Conservation (phyloP, 2,888 invertebrate species). For the Oegoconia quadripuncta region DNA sequence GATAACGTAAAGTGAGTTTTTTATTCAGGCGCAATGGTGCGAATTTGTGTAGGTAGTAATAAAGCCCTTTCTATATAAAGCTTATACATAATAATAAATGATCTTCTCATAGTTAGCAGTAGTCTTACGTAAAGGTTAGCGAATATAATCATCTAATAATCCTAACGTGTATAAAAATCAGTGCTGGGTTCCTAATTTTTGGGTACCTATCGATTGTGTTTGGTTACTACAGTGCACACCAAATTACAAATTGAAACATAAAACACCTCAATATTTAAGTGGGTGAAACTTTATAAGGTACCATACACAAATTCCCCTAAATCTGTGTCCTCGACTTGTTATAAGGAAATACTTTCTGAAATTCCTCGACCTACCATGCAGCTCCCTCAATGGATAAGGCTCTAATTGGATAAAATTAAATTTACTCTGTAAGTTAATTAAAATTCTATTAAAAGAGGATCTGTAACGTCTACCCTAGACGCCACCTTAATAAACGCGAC, state of each 20-base stretch:
- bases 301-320: conserved; percentile 77
- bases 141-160: conserved; percentile 5
- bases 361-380: conserved; percentile 63
- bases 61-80: conserved; percentile 43
- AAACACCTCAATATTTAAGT: conserved; percentile 55
- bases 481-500: conserved; percentile 8
- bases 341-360: conserved; percentile 24
- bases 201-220: conserved; percentile 18
- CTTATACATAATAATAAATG: conserved; percentile 6
- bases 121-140: conserved; percentile 1
- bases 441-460: conserved; percentile 12
- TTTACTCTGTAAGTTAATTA: conserved; percentile 14
- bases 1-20: conserved; percentile 17
- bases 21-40: conserved; percentile 45
- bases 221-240: conserved; percentile 59
- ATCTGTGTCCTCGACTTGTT: conserved; percentile 38
- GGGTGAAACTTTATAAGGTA: conserved; percentile 80
- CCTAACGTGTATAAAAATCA: conserved; percentile 5
- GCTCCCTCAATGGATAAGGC: conserved; percentile 44
- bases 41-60: conserved; percentile 77
- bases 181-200: conserved; percentile 22
- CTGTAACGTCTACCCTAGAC: conserved; percentile 1
- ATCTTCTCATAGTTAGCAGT: conserved; percentile 1
- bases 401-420: conserved; percentile 21
- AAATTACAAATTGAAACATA: conserved; percentile 50